Conservation (phyloP, 2,113 vertebrate species). For the Phalacrocorax carbo region DNA sequence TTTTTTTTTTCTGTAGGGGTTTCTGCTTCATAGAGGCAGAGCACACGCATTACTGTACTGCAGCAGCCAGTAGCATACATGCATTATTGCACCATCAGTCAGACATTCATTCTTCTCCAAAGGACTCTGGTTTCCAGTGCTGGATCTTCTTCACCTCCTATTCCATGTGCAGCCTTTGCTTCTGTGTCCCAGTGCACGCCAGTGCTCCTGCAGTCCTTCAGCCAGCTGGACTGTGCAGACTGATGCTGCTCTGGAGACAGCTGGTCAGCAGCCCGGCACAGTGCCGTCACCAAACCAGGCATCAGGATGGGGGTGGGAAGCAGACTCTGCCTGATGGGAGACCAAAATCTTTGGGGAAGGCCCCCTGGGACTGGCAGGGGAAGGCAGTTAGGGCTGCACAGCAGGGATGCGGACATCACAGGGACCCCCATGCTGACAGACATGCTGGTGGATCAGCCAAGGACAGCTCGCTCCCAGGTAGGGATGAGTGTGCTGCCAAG, state of each 20-base stretch:
- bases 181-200: rapidly evolving
- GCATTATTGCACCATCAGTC: background rate
- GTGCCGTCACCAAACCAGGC: too few species aligned
- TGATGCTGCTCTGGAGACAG: background rate
- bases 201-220: background rate
- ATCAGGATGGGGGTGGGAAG: background rate
- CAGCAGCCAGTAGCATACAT: rapidly evolving
- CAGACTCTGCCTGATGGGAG: background rate
- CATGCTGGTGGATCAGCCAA: rapidly evolving
- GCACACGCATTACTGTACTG: background rate
- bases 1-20: background rate
- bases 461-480: rapidly evolving
- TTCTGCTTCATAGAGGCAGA: background rate
- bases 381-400: too few species aligned
- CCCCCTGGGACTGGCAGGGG: rapidly evolving
- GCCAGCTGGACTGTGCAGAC: rapidly evolving
- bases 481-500: background rate
- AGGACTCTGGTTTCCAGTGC: background rate
- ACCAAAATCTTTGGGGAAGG: background rate
- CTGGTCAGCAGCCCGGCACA: background rate
- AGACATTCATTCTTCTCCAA: background rate
- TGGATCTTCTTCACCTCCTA: background rate
- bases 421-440: background rate
- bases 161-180: rapidly evolving
- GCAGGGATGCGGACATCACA: rapidly evolving